Conservation (phyloP, 2,888 invertebrate species). For the Brachypterus glaber region DNA sequence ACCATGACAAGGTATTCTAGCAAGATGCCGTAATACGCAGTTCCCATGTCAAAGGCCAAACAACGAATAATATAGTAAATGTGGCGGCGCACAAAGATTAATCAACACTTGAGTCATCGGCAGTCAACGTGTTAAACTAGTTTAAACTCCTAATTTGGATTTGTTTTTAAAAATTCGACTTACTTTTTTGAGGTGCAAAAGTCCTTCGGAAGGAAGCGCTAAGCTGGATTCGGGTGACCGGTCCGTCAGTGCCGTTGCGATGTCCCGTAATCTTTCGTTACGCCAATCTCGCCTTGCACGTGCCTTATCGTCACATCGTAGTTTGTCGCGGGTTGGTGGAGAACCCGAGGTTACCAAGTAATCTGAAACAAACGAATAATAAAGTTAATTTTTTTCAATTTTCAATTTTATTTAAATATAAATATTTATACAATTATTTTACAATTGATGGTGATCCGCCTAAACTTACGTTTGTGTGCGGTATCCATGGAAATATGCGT, state of each 20-base stretch:
- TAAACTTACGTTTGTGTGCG: too few species aligned
- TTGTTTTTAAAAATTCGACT: conserved; percentile 11
- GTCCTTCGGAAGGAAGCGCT: conserved; percentile 63
- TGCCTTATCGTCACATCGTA: conserved; percentile 66
- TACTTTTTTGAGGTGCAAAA: conserved; percentile 73
- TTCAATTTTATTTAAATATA: too few species aligned
- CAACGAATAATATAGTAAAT: too few species aligned
- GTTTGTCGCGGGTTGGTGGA: conserved; percentile 70
- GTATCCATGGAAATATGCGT: too few species aligned
- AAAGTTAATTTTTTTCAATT: too few species aligned
- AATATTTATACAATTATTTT: too few species aligned
- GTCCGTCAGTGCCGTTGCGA: conserved; percentile 74
- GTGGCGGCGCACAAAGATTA: not conserved
- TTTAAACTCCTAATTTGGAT: conserved; percentile 5
- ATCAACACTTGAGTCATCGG: too few species aligned
- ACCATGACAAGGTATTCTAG: not conserved
- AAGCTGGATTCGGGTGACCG: conserved; percentile 49
- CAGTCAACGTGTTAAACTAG: not conserved
- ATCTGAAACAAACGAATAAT: conserved; percentile 29
- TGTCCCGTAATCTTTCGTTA: conserved; percentile 70
- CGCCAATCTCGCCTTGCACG: conserved; percentile 48
- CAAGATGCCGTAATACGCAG: too few species aligned
- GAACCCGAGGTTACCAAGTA: conserved; percentile 61
- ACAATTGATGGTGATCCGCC: too few species aligned
- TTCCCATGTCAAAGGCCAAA: too few species aligned